Conservation (phyloP, 2,113 vertebrate species). For the Butastur rufipennis region DNA sequence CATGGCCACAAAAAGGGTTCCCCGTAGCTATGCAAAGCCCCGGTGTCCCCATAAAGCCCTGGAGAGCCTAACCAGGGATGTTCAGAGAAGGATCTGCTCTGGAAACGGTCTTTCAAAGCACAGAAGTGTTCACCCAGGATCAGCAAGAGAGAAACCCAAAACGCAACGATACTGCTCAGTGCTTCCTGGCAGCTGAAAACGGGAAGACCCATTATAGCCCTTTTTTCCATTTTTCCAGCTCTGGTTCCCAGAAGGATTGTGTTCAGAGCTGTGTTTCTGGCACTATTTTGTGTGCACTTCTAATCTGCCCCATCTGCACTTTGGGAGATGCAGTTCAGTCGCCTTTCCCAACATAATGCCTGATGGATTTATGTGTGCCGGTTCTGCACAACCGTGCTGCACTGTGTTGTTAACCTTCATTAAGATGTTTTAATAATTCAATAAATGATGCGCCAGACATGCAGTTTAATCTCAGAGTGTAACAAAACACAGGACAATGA, state of each 20-base stretch:
- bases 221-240: background rate
- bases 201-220: background rate
- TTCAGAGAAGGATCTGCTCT: background rate
- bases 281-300: background rate
- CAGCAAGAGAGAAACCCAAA: background rate
- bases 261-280: background rate
- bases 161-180: accelerated
- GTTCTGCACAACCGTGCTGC: background rate
- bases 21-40: background rate
- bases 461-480: background rate
- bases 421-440: conserved; percentile 32
- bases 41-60: background rate
- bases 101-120: background rate
- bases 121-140: background rate
- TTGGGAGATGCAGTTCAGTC: background rate
- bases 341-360: accelerated
- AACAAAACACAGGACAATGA: background rate
- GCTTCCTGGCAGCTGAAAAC: background rate
- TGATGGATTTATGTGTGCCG: background rate
- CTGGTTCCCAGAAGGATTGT: background rate
- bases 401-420: conserved; percentile 3
- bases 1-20: background rate
- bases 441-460: conserved; percentile 6
- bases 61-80: background rate
- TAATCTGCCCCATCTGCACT: background rate